Base-by-base conservation (phyloP, 92 coral and sea anemone species). In the Micromussa lordhowensis region DNA sequence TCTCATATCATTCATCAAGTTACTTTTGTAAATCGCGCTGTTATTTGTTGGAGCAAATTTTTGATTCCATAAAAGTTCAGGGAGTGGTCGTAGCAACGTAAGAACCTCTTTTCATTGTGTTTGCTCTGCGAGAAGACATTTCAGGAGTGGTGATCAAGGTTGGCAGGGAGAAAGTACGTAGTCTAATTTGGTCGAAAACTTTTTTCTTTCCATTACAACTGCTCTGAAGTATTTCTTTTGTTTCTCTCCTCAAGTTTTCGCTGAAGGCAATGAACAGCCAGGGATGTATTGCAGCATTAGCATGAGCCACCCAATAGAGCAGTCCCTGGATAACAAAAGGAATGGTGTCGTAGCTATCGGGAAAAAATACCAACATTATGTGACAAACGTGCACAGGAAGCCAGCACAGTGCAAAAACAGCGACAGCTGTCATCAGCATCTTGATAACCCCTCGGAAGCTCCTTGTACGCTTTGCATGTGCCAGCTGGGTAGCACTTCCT, bases 211-310 rank as follows among this genome's bases (percentile, higher is more conserved):
- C 35, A 17, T 59, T 84, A 4, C 59, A 58, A 1, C 64, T 30
- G 13, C 15, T 10, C 35, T 72, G 89, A 34, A 30, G 28, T 24
- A 77, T 77, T n/a, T 18, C 83, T 53, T 61, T 86, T 24, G 72
- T 53, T 54, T 78, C 83, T 44, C 1, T 34, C n/a, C 89, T 77
- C 32, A 77, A 64, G 15, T 86, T 63, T 53, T 77, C 89, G 34
- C 89, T 78, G 68, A 86, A 86, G 77, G 44, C 22, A 64, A 86
- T 86, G 26, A 86, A 86, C 51, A 86, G 32, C 89, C 89, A 86
- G 18, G 89, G 89, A 68, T 86, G 89, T 12, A 86, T 78, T 61
- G 89, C 89, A 13, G 89, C 77, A 66, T 86, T 86, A 26, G 83
- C 83, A 32, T 86, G 89, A 14, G 89, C 83, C 49, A 86, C 31